Conservation (phyloP, 1,140 invertebrate species). For the Coelopa frigida region DNA sequence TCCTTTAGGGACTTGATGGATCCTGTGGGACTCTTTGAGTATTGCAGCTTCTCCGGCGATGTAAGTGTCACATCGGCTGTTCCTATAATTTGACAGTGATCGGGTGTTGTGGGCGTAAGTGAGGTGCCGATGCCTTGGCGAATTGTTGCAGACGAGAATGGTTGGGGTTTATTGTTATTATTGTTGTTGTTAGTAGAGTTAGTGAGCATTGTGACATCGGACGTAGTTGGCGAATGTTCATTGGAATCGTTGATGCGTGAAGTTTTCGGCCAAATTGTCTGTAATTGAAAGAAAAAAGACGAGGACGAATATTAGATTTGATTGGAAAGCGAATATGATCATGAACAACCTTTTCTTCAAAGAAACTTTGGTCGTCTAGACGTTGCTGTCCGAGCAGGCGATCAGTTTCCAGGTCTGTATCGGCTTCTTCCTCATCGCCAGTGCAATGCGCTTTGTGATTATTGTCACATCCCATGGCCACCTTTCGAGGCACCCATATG, state of each 20-base stretch:
- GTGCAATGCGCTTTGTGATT: slow-evolving; percentile 9
- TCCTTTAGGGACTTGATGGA: slow-evolving; percentile 42
- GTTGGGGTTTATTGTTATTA: slow-evolving; percentile 23
- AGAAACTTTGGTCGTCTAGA: slow-evolving; percentile 82
- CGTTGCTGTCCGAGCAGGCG: slow-evolving; percentile 78
- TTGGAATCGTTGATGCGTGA: slow-evolving; percentile 25
- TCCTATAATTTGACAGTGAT: slow-evolving; percentile 38
- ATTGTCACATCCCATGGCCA: neutral
- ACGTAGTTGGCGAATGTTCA: slow-evolving; percentile 17
- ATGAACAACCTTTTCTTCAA: slow-evolving; percentile 62
- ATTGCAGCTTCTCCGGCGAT: slow-evolving; percentile 40
- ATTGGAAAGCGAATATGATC: too few species aligned
- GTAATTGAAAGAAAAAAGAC: neutral
- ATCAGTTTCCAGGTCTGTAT: slow-evolving; percentile 85
- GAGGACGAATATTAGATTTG: too few species aligned
- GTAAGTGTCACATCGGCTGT: slow-evolving; percentile 23
- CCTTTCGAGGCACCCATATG: slow-evolving; percentile 37
- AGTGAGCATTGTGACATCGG: slow-evolving; percentile 16
- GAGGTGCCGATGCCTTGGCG: slow-evolving; percentile 40
- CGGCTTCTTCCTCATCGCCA: slow-evolving; percentile 61
- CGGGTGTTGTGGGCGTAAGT: slow-evolving; percentile 35
- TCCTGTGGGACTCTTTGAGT: slow-evolving; percentile 38
- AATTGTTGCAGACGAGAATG: slow-evolving; percentile 37
- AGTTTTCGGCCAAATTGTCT: slow-evolving; percentile 16
- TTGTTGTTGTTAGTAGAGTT: slow-evolving; percentile 19